Base-by-base conservation (phyloP, 64 coral and sea anemone genomes). In the Porites australiensis region DNA sequence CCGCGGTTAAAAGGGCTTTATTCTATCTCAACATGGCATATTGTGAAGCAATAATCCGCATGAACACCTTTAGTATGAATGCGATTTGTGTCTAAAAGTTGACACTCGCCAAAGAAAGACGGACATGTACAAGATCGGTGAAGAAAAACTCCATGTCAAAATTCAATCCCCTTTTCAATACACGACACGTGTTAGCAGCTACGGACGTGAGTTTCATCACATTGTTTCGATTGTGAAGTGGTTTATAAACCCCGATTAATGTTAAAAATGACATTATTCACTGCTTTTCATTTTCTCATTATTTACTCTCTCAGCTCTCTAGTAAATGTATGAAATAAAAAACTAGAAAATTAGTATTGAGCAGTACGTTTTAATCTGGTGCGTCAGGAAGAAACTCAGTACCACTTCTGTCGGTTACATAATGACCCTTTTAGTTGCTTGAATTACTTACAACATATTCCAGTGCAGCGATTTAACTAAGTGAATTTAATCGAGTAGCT, bases 121-220 rank as follows among this genome's bases (percentile, higher is more conserved):
- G 27, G 43, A 67, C 44, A 48, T 20, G 18, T 52, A 21, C 19
- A 13, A 15, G 81, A 50, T 68, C 62, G 44, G 15, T 20, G 61
- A 49, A 22, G 77, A 84, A 20, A 64, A 84, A 51, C 16, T 64
- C 22, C 4, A 84, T 69, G 62, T 65, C 63, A 84, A n/a, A 51
- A 68, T 84, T 68, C 81, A 84, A 69, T 84, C 44, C 27, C 4
- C 81, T 67, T 84, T 84, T 84, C 61, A 84, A 84, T 69, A 21
- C 27, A 37, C 6, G 15, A 84, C 81, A 84, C 81, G 81, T 84
- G 81, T 84, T 84, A 10, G 14, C 8, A 45, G 13, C 63, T 84
- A 45, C 47, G 44, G 63, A 22, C 18, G 69, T n/a, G 81, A 84
- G 49, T 13, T 50, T 23, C 67, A 84, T 84, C 81, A 19, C 43